phyloP scores from a whole-genome alignment of 2,888 invertebrate genomes.

The Hypercompe scribonia region DNA sequence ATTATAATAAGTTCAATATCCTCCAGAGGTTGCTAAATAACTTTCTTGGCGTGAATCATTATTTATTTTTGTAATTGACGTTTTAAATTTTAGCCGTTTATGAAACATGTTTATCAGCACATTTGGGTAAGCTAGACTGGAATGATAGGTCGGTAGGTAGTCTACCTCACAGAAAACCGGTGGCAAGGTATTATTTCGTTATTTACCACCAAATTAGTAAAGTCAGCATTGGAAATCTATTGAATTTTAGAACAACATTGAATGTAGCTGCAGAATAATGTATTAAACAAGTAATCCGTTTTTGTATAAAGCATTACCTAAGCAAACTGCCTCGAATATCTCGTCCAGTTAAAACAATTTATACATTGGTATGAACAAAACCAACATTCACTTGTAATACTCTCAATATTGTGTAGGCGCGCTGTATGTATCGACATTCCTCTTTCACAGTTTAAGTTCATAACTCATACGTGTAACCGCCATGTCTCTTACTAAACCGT shows the following conservation, averaged over 20 bases:
- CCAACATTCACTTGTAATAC: constrained; percentile 37
- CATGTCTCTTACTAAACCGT: too few species aligned
- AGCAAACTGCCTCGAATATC: constrained; percentile 5
- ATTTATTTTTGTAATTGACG: not conserved
- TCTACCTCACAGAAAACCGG: not conserved
- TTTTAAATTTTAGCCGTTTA: not conserved
- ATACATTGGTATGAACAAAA: constrained; percentile 25
- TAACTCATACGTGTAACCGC: too few species aligned
- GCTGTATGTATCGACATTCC: not conserved
- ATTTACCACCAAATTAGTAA: too few species aligned
- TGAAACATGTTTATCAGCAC: not conserved
- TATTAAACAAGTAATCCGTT: constrained; percentile 26
- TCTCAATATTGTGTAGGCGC: constrained; percentile 1
- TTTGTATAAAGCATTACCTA: constrained; percentile 34
- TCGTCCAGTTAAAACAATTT: constrained; percentile 28
- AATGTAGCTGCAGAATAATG: not conserved
- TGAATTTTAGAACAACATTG: not conserved
- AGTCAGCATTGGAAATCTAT: not conserved
- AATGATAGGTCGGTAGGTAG: too few species aligned
- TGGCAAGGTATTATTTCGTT: too few species aligned
- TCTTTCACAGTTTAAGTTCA: too few species aligned
- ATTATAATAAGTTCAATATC: not conserved
- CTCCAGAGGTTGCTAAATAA: not conserved
- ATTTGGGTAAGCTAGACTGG: not conserved
- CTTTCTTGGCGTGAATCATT: not conserved